These are phyloP conservation scores for Himantopus leucocephalus DNA, from an alignment of 2,113 vertebrate species.

Conservation along the genomic window DNA sequence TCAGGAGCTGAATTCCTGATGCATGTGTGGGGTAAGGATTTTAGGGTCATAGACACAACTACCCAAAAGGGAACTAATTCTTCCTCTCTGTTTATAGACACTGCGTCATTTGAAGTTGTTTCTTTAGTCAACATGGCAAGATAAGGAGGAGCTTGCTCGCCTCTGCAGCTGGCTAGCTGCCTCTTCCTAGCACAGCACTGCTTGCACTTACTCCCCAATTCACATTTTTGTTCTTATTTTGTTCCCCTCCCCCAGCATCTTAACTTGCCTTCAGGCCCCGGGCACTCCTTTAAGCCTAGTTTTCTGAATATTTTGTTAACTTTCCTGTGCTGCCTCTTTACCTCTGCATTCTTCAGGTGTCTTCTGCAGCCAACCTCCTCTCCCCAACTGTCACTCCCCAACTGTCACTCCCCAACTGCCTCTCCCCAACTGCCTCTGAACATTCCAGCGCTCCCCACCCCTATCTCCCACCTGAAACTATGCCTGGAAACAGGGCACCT, in stretches of 20 bases:
- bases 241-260: background rate
- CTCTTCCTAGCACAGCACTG: background rate
- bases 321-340: background rate
- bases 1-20: background rate
- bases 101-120: background rate
- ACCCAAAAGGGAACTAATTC: background rate
- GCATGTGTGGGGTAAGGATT: background rate
- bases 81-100: conserved; percentile 15
- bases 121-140: conserved; percentile 10
- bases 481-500: background rate
- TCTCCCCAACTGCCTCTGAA: background rate
- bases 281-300: background rate
- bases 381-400: background rate
- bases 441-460: background rate
- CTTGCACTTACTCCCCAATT: background rate
- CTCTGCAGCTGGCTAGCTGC: conserved; percentile 14
- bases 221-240: background rate
- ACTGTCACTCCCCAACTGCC: background rate
- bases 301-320: background rate
- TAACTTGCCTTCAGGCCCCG: background rate
- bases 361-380: background rate
- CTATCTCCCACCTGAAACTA: background rate
- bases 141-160: conserved; percentile 11
- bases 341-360: background rate
- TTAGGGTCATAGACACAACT: conserved; percentile 11